These are phyloP conservation scores for Scolopax mira DNA, from an alignment of 2,113 vertebrate species.

Conservation along the genomic window DNA sequence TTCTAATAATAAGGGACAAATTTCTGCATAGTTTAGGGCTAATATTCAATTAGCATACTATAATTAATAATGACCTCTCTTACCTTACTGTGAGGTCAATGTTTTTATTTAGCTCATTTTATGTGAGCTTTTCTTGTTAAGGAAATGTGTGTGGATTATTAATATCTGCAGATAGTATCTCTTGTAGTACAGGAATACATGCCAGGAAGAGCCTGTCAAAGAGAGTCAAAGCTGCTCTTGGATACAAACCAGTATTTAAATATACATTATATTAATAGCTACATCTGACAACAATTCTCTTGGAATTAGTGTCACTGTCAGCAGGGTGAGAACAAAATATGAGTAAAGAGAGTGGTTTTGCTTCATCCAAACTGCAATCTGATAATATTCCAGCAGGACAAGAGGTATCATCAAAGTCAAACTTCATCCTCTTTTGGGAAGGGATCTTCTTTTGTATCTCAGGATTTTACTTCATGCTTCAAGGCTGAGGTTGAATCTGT, in stretches of 20 bases:
- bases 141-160: background rate
- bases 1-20: background rate
- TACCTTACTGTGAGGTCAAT: background rate
- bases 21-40: background rate
- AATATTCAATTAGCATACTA: background rate
- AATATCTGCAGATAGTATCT: background rate
- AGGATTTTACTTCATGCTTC: background rate
- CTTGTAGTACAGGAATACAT: background rate
- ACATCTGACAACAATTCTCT: background rate
- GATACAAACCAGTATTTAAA: constrained; percentile 11
- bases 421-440: background rate
- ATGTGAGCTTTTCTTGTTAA: background rate
- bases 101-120: constrained; percentile 4
- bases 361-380: background rate
- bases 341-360: background rate
- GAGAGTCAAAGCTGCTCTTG: background rate
- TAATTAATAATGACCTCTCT: constrained; percentile 4
- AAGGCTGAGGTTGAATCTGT: background rate
- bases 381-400: background rate
- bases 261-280: constrained; percentile 4
- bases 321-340: background rate
- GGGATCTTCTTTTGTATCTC: background rate
- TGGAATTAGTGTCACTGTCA: constrained; percentile 16
- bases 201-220: background rate
- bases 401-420: background rate